Evolutionary conservation across 1,140 invertebrate genomes (phyloP).

Genomic region (Melanaphis sacchari): DNA sequence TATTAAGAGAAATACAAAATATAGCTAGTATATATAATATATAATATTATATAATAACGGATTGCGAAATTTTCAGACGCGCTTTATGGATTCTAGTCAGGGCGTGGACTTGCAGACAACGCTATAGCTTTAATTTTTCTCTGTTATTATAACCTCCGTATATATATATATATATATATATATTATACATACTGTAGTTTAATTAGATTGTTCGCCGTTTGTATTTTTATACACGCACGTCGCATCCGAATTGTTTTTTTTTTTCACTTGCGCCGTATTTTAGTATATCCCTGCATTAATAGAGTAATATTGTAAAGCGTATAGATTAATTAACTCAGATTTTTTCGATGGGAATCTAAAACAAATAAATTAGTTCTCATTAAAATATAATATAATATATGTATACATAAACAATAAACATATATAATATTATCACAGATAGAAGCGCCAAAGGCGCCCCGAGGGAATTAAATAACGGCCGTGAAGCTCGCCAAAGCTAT

Average conservation of each 20-base stretch:
- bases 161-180: too few species aligned
- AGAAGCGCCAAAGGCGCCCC: neutral
- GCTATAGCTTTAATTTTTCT: neutral
- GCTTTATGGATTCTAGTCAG: constrained; percentile 28
- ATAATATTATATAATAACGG: too few species aligned
- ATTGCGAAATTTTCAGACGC: neutral
- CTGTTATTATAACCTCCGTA: neutral
- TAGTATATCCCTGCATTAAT: neutral
- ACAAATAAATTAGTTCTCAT: neutral
- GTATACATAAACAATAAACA: too few species aligned
- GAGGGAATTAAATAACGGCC: neutral
- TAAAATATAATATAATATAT: neutral
- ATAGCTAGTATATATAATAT: too few species aligned
- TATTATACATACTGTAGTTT: neutral
- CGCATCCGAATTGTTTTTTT: neutral
- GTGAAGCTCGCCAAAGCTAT: neutral
- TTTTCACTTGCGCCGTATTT: neutral
- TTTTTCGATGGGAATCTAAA: neutral
- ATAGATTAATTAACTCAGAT: neutral
- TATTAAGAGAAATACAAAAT: too few species aligned
- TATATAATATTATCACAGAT: neutral
- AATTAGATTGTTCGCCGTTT: constrained; percentile 11
- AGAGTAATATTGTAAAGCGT: neutral
- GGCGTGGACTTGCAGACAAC: neutral
- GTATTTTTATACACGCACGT: neutral